Evolutionary conservation across 2,888 invertebrate genomes (phyloP).

Genomic region (Gibbula magus): DNA sequence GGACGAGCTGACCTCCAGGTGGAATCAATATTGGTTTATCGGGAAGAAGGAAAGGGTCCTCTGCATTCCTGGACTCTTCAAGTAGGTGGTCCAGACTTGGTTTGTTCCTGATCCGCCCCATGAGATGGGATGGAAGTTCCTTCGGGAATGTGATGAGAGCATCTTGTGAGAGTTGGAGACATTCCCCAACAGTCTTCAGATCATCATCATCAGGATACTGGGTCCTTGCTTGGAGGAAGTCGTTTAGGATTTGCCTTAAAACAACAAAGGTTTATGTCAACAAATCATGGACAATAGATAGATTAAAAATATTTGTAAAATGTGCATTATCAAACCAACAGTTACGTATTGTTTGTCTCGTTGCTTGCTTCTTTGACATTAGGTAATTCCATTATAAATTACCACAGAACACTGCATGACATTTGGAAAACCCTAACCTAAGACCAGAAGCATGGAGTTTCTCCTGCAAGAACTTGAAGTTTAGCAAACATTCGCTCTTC

Average conservation of each 20-base stretch:
- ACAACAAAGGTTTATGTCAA: too few relatives aligned
- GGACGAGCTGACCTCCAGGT: constrained; percentile 63
- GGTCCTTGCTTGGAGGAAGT: constrained; percentile 47
- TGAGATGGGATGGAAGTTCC: constrained; percentile 49
- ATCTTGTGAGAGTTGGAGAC: constrained; percentile 59
- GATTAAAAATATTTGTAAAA: too few relatives aligned
- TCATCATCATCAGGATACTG: constrained; percentile 48
- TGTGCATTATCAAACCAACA: too few relatives aligned
- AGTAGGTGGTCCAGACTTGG: constrained; percentile 37
- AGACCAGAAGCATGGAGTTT: too few relatives aligned
- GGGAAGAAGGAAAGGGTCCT: constrained; percentile 50
- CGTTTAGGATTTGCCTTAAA: constrained; percentile 56
- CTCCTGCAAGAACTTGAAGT: too few relatives aligned
- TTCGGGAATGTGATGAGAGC: constrained; percentile 50
- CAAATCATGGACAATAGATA: too few relatives aligned
- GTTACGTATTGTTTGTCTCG: too few relatives aligned
- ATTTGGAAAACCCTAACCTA: too few relatives aligned
- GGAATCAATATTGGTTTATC: constrained; percentile 52
- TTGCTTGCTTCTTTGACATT: too few relatives aligned
- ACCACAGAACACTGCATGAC: too few relatives aligned
- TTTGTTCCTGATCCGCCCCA: constrained; percentile 44
- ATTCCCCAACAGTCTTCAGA: constrained; percentile 48
- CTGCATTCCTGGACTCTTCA: constrained; percentile 43
- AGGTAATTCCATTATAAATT: too few relatives aligned
- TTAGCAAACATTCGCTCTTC: too few relatives aligned